Percentiles rank a stretch among this genome's conserved stretches.
Conservation (phyloP, 2,797 vertebrate genomes). For the Taeniopygia guttata region DNA sequence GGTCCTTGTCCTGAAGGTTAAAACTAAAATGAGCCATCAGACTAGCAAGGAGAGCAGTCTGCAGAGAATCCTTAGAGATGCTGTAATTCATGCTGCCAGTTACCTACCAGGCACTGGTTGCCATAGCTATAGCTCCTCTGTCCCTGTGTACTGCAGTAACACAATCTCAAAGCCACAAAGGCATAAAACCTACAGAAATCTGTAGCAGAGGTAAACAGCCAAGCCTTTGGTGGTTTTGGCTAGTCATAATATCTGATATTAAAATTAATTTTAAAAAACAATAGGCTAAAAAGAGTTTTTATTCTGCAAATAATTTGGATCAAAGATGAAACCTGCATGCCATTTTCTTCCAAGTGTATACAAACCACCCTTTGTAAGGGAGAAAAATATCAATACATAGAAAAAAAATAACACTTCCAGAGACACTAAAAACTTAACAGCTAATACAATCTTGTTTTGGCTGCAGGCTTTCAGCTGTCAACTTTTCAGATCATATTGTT, state of each 20-base stretch:
- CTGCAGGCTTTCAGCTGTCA: neutral
- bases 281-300: neutral
- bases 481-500: neutral
- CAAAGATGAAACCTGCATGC: neutral
- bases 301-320: neutral
- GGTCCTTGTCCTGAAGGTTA: neutral
- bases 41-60: neutral
- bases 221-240: neutral
- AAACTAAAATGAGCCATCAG: neutral
- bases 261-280: neutral
- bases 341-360: neutral
- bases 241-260: neutral
- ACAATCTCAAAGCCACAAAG: neutral
- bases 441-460: neutral
- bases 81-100: neutral
- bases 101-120: neutral
- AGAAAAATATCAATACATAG: neutral
- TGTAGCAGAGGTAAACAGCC: neutral
- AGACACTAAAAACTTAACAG: neutral
- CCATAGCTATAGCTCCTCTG: neutral
- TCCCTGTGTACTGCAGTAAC: neutral
- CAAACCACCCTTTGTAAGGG: neutral
- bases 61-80: neutral
- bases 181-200: neutral
- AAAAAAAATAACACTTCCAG: neutral